Evolutionary conservation across 2,888 invertebrate genomes (phyloP), one percentile per base, ranked within the genome.

Genomic region (Endomychus coccineus): DNA sequence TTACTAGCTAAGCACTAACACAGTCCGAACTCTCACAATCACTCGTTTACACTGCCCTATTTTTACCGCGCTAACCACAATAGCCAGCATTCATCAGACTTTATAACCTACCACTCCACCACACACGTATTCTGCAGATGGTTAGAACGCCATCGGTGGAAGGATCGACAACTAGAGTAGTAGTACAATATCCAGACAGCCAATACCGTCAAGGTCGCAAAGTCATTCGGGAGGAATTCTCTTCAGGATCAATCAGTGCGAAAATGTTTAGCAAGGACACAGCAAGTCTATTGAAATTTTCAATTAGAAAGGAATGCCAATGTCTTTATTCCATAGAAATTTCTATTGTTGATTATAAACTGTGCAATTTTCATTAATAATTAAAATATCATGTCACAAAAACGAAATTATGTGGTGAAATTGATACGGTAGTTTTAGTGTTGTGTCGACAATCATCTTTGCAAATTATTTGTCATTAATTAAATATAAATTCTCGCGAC

Each of bases 91-190:
- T 71, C 69, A 70, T 70, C 64, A 70, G 69, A 70, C 69, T 73
- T 73, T 73, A 73, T 73, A 73, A 73, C 73, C 74, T 73, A 19
- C 21, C 70, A 71, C 73, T 70, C 69, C 69, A 63, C 67, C 62
- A 64, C 63, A 63, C 62, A 24, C 25, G 30, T 16, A 16, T 25
- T 27, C 19, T 17, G 29, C 5, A 6, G 10, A 9, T 14, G 29
- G 7, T 28, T n/a, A 7, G 10, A 27, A 46, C 31, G 43, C 38
- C 35, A 37, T 42, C 46, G 48, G 45, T 46, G 51, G 49, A 47
- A 48, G 46, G 47, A 40, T 40, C 36, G 37, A 37, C 25, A 25
- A 40, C 39, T 39, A 36, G 19, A 23, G 22, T 27, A 24, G 22
- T 36, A 17, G 31, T 28, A 32, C 37, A 15, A 27, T 16, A 16